Evolutionary conservation across 2,888 invertebrate genomes (phyloP), one percentile per base, ranked within the genome.

Genomic region (Siphlonurus alternatus): DNA sequence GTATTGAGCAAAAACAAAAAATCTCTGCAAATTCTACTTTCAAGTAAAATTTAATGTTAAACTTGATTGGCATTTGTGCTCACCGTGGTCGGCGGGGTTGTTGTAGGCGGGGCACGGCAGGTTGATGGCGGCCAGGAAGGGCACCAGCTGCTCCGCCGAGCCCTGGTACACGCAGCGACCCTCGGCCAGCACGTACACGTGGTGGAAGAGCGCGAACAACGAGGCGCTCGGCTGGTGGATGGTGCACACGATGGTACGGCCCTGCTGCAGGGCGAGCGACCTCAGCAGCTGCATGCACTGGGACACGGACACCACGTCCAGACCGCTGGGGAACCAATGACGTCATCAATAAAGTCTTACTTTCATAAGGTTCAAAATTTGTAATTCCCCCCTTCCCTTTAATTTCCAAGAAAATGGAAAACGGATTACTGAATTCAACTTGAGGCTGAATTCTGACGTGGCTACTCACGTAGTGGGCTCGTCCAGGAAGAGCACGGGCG

Each of bases 381-480:
- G n/a, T n/a, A n/a, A n/a, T n/a, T n/a, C n/a, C n/a, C n/a, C n/a
- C n/a, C n/a, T n/a, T n/a, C n/a, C n/a, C n/a, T n/a, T n/a, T n/a
- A n/a, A n/a, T n/a, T n/a, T n/a, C n/a, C n/a, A n/a, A n/a, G n/a
- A n/a, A n/a, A n/a, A n/a, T n/a, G n/a, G n/a, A n/a, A n/a, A n/a
- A n/a, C n/a, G n/a, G n/a, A n/a, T n/a, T n/a, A n/a, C n/a, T n/a
- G n/a, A n/a, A n/a, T n/a, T n/a, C n/a, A n/a, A n/a, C n/a, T n/a
- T n/a, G n/a, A n/a, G n/a, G n/a, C n/a, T n/a, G n/a, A n/a, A n/a
- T n/a, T n/a, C n/a, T n/a, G n/a, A n/a, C n/a, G n/a, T n/a, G n/a
- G n/a, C n/a, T 61, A 77, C 81, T 80, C 74, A 88, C 89, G 87
- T 87, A 1, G 89, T 89, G 23, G 89, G 89, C 74, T 89, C 89